Evolutionary conservation across 2,113 vertebrate genomes (phyloP).

Genomic region (Peromyscus maniculatus): DNA sequence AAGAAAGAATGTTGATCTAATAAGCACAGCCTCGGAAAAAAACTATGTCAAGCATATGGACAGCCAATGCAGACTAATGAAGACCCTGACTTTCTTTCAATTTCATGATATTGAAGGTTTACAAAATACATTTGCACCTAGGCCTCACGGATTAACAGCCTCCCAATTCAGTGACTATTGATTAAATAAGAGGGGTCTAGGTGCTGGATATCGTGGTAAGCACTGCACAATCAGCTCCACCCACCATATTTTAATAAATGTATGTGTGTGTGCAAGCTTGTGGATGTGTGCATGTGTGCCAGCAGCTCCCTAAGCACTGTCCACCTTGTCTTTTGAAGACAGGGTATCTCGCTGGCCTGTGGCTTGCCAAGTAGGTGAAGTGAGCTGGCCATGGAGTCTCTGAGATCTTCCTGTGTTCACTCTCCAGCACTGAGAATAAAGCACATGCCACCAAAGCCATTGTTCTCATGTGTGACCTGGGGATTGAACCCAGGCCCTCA

Average conservation of each 20-base stretch:
- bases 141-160: not conserved
- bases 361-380: not conserved
- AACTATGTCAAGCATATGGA: not conserved
- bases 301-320: not conserved
- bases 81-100: not conserved
- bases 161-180: not conserved
- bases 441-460: not conserved
- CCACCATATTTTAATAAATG: not conserved
- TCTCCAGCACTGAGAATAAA: not conserved
- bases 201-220: not conserved
- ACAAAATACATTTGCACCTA: constrained; percentile 4
- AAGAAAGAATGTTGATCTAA: not conserved
- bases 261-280: not conserved
- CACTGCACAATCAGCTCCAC: too few species aligned
- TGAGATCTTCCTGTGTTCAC: not conserved
- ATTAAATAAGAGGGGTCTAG: not conserved
- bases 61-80: not conserved
- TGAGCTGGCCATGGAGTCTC: not conserved
- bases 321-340: not conserved
- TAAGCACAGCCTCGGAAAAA: not conserved
- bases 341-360: not conserved
- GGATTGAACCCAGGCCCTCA: not conserved
- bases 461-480: not conserved
- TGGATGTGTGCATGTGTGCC: not conserved
- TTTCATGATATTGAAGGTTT: constrained; percentile 33